phyloP scores from a whole-genome alignment of 2,797 vertebrate genomes.

The Xerus rutilus region DNA sequence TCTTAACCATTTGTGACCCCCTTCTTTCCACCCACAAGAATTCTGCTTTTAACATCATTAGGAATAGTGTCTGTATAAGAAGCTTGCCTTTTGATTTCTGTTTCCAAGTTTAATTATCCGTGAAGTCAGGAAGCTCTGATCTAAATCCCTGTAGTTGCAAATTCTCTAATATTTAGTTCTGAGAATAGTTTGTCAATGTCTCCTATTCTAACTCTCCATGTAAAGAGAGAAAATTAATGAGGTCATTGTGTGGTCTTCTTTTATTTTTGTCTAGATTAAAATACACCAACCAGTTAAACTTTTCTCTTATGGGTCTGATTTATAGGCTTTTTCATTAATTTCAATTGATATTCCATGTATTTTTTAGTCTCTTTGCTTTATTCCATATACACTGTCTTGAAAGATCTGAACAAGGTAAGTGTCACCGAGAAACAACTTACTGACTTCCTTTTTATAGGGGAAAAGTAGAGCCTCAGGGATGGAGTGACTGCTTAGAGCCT shows the following conservation, averaged over 20 bases:
- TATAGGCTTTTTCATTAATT: neutral
- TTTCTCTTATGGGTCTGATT: neutral
- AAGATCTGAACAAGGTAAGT: slow-evolving; percentile 3
- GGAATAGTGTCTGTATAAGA: neutral
- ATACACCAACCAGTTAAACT: neutral
- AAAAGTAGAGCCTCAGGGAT: neutral
- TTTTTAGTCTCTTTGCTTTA: neutral
- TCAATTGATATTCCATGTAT: neutral
- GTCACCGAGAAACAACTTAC: neutral
- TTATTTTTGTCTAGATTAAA: neutral
- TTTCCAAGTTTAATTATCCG: neutral
- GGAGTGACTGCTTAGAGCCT: neutral
- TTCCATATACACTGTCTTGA: neutral
- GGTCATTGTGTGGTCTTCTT: neutral
- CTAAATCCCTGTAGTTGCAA: neutral
- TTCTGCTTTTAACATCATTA: neutral
- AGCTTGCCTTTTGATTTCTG: neutral
- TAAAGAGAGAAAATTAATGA: slow-evolving; percentile 32
- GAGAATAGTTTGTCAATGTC: neutral
- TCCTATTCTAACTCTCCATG: neutral
- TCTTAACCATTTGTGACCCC: neutral
- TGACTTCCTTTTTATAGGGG: neutral
- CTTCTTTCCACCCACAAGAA: neutral
- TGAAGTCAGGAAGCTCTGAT: neutral
- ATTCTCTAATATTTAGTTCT: neutral